Conservation (phyloP, 2,888 invertebrate genomes). For the Punctoribates punctum region DNA sequence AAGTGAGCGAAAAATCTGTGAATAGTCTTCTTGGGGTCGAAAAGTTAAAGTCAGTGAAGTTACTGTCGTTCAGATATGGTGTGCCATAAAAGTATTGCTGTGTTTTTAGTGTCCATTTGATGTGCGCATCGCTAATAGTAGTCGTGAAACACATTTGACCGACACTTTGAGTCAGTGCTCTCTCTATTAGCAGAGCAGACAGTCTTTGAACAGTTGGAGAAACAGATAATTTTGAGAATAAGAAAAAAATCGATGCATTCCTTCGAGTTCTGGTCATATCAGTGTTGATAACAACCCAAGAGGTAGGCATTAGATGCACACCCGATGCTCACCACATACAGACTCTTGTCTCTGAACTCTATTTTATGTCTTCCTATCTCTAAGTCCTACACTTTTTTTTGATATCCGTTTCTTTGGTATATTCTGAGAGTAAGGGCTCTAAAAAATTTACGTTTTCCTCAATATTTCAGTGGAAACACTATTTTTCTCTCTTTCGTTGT, state of each 20-base stretch:
- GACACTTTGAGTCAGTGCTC: neutral
- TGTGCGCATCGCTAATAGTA: neutral
- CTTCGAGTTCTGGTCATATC: conserved; percentile 16
- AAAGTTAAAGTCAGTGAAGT: neutral
- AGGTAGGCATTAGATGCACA: neutral
- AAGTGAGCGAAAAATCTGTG: too few relatives aligned
- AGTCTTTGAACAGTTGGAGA: neutral
- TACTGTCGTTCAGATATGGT: neutral
- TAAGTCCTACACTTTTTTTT: neutral
- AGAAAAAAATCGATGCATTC: conserved; percentile 15
- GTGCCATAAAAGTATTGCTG: neutral
- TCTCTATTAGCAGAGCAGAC: neutral
- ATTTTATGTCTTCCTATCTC: neutral
- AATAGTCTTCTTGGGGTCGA: too few relatives aligned
- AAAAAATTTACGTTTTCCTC: conserved; percentile 28
- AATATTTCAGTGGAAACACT: neutral
- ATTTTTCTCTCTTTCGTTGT: neutral
- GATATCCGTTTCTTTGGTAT: neutral
- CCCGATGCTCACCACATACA: neutral
- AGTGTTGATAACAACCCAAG: neutral
- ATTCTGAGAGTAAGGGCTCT: neutral
- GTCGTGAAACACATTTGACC: neutral
- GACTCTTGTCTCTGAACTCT: neutral
- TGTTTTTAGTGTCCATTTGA: neutral
- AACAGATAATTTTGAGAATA: neutral